Evolutionary conservation across 2,797 vertebrate genomes (phyloP).

Genomic region (Eulemur albifrons): DNA sequence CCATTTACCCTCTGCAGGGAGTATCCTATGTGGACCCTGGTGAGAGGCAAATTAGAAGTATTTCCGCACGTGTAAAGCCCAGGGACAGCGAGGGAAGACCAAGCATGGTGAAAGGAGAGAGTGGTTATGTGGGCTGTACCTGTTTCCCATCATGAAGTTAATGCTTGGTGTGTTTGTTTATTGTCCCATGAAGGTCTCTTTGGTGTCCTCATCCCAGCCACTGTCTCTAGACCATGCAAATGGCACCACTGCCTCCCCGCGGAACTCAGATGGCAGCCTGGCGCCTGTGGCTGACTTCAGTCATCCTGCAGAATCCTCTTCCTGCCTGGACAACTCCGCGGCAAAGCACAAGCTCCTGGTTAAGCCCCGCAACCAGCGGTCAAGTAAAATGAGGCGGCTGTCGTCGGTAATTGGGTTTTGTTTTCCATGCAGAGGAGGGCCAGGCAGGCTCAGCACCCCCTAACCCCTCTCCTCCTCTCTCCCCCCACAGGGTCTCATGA

Average conservation of each 20-base stretch:
- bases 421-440: not conserved
- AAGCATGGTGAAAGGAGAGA: not conserved
- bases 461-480: rapidly evolving
- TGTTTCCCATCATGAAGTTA: not conserved
- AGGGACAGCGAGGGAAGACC: not conserved
- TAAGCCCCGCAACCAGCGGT: constrained; percentile 94
- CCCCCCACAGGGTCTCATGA: not conserved
- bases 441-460: rapidly evolving
- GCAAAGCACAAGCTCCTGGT: constrained; percentile 96
- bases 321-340: constrained; percentile 94
- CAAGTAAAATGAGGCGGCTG: constrained; percentile 87
- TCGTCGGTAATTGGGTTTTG: constrained; percentile 83
- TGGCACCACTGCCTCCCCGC: constrained; percentile 61
- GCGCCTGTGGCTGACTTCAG: constrained; percentile 87
- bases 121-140: not conserved
- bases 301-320: constrained; percentile 86
- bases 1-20: not conserved
- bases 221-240: constrained; percentile 79
- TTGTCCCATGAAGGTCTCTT: constrained; percentile 79
- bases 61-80: not conserved
- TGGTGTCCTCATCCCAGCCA: constrained; percentile 81
- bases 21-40: too few relatives aligned
- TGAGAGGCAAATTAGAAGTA: not conserved
- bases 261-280: constrained; percentile 69
- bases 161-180: not conserved